These are phyloP conservation scores for Papilio glaucus DNA, from an alignment of 1,140 invertebrate species.

Conservation along the genomic window DNA sequence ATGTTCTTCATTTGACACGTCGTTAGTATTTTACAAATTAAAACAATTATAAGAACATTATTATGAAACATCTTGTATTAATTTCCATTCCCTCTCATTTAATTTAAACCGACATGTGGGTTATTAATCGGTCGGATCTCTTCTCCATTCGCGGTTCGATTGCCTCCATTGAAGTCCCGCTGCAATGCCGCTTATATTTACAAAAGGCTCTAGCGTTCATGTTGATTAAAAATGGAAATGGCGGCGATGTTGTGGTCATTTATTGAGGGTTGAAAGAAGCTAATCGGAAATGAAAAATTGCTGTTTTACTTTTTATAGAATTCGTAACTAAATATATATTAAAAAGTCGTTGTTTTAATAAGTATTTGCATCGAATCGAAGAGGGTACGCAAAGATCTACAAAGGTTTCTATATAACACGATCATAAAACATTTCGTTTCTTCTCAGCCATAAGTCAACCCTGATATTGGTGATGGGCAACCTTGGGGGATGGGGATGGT, in stretches of 20 bases:
- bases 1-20: no score
- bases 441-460: no score
- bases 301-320: background rate
- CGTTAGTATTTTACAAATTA: no score
- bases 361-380: no score
- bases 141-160: slow-evolving; percentile 39
- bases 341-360: background rate
- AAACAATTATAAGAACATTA: background rate
- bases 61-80: background rate
- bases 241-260: slow-evolving; percentile 38
- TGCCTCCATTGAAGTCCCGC: slow-evolving; percentile 37
- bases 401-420: background rate
- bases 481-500: no score
- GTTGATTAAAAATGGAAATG: slow-evolving; percentile 39
- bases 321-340: background rate
- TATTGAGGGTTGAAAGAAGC: slow-evolving; percentile 36
- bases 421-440: no score
- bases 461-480: no score
- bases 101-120: slow-evolving; percentile 34
- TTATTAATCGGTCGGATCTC: slow-evolving; percentile 38
- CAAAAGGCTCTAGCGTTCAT: slow-evolving; percentile 38
- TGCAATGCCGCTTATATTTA: slow-evolving; percentile 39
- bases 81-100: slow-evolving; percentile 13
- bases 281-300: slow-evolving; percentile 36
- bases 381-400: no score